phyloP scores from a whole-genome alignment of 1,140 invertebrate genomes.

The Colletes gigas region DNA sequence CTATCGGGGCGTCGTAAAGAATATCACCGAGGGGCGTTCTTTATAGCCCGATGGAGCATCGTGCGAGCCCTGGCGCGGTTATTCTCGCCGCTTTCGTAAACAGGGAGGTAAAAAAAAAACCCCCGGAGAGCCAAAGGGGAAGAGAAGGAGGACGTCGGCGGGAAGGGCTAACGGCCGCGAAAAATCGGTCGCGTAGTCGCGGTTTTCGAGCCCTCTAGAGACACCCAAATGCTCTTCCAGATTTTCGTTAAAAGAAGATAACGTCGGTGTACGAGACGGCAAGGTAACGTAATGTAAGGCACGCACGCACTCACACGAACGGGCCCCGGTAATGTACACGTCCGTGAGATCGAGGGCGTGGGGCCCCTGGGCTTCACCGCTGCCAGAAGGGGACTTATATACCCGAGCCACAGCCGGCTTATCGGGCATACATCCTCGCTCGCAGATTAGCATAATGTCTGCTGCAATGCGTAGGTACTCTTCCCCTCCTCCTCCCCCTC shows the following conservation, averaged over 20 bases:
- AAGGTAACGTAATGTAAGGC: conserved; percentile 64
- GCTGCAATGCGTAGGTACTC: conserved; percentile 78
- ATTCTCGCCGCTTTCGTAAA: background rate
- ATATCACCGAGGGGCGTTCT: too few species aligned
- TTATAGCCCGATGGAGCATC: background rate
- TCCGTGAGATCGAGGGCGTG: conserved; percentile 79
- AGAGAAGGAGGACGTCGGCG: conserved; percentile 1
- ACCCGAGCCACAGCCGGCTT: conserved; percentile 71
- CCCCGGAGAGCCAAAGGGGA: conserved; percentile 8
- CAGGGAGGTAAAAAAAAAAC: conserved; percentile 33
- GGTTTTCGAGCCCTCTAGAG: conserved; percentile 33
- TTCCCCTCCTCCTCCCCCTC: conserved; percentile 23
- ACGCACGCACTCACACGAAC: conserved; percentile 49
- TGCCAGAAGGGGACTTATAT: conserved; percentile 58
- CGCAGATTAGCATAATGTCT: conserved; percentile 81
- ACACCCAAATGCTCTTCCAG: conserved; percentile 61
- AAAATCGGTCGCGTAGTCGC: conserved; percentile 43
- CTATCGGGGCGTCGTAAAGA: too few species aligned
- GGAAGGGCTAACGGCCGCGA: background rate
- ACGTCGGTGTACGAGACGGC: conserved; percentile 26
- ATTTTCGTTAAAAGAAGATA: conserved; percentile 64
- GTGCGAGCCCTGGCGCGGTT: background rate
- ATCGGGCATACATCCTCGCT: conserved; percentile 80
- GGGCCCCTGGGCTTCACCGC: conserved; percentile 77
- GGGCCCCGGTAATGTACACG: conserved; percentile 53